phyloP scores from a whole-genome alignment of 2,797 vertebrate species.

The Coluber constrictor region DNA sequence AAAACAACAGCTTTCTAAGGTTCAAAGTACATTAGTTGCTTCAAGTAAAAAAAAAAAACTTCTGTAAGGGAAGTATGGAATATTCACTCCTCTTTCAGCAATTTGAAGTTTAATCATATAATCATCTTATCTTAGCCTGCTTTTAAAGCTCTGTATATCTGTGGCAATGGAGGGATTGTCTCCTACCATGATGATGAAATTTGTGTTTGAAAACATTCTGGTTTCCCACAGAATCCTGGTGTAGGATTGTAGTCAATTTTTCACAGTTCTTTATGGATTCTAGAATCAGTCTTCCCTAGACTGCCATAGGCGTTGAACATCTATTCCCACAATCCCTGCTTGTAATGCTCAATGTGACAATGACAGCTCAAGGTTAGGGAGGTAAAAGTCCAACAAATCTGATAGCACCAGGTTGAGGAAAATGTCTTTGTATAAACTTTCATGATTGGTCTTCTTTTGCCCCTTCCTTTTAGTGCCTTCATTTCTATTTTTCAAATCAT shows the following conservation, averaged over 20 bases:
- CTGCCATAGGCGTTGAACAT: neutral
- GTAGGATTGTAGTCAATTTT: neutral
- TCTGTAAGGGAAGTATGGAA: neutral
- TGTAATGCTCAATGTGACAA: neutral
- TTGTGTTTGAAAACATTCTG: neutral
- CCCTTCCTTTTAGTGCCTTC: neutral
- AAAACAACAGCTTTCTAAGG: constrained; percentile 33
- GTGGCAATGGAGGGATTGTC: neutral
- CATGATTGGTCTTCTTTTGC: neutral
- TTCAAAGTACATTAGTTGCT: constrained; percentile 35
- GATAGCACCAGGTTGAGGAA: neutral
- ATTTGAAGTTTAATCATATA: neutral
- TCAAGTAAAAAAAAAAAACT: too few species aligned
- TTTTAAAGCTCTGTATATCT: neutral
- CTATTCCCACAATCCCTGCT: neutral
- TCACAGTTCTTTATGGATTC: neutral
- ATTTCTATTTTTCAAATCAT: neutral
- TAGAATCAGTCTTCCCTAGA: neutral
- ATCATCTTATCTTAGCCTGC: neutral
- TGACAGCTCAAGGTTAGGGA: neutral
- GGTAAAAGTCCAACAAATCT: neutral
- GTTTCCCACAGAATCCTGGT: neutral
- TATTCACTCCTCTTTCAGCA: neutral
- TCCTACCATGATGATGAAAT: neutral
- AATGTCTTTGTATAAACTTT: neutral